Conservation (phyloP, 2,797 vertebrate species). For the Falco rusticolus region DNA sequence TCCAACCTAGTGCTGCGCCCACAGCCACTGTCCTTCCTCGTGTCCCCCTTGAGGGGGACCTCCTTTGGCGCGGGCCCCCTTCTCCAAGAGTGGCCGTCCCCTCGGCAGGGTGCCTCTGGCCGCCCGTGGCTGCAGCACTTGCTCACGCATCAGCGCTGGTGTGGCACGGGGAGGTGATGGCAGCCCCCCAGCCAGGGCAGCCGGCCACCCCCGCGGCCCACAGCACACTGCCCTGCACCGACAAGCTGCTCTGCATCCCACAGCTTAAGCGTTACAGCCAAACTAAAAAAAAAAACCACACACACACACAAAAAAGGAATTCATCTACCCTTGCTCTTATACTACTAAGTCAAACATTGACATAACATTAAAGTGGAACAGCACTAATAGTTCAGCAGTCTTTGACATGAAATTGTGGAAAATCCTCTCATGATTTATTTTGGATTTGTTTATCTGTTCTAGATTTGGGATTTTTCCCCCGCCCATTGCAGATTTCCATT, state of each 20-base stretch:
- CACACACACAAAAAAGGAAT: neutral
- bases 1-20: neutral
- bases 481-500: neutral
- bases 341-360: neutral
- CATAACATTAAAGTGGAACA: neutral
- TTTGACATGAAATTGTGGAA: neutral
- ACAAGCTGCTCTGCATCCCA: neutral
- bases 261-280: neutral
- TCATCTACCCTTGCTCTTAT: neutral
- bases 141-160: accelerated
- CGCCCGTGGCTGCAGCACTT: accelerated
- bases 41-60: accelerated
- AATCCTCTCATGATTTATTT: neutral
- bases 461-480: neutral
- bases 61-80: accelerated
- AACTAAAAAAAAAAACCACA: neutral
- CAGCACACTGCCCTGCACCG: accelerated
- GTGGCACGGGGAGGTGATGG: accelerated
- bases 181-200: neutral
- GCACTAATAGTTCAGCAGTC: neutral
- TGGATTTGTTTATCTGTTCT: neutral
- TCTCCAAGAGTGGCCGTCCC: accelerated
- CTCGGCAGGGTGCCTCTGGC: accelerated
- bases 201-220: accelerated
- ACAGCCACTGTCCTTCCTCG: too few species aligned